These are phyloP conservation scores for Myotis findleyi DNA, from an alignment of 2,797 vertebrate genomes.

Conservation along the genomic window DNA sequence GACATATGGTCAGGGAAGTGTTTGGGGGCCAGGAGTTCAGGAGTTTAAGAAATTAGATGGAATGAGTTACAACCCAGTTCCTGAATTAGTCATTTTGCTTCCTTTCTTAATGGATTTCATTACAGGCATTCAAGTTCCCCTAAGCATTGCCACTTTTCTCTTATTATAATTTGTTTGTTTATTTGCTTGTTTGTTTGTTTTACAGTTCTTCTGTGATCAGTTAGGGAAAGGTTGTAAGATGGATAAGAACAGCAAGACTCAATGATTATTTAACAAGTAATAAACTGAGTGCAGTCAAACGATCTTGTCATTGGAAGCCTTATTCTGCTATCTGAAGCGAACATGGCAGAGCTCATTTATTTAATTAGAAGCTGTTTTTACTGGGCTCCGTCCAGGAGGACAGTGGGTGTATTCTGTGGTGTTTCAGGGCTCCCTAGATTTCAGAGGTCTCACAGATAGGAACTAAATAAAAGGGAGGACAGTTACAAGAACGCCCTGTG, in stretches of 20 bases:
- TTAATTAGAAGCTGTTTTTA: slow-evolving; percentile 83
- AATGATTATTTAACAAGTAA: slow-evolving; percentile 83
- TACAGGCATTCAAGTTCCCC: slow-evolving; percentile 66
- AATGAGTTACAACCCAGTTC: slow-evolving; percentile 78
- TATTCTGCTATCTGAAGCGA: slow-evolving; percentile 81
- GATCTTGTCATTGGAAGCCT: slow-evolving; percentile 72
- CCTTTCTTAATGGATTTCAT: slow-evolving; percentile 82
- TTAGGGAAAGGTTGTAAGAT: slow-evolving; percentile 73
- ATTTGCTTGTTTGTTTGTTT: slow-evolving; percentile 63
- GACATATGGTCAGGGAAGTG: slow-evolving; percentile 67
- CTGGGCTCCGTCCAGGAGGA: slow-evolving; percentile 83
- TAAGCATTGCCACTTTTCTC: slow-evolving; percentile 68
- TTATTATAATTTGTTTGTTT: slow-evolving; percentile 68
- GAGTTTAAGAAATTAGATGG: slow-evolving; percentile 77
- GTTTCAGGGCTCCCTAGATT: slow-evolving; percentile 77
- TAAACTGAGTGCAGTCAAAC: slow-evolving; percentile 74
- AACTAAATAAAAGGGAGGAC: slow-evolving; percentile 71
- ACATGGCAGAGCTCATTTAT: slow-evolving; percentile 77
- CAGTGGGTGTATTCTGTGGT: slow-evolving; percentile 78
- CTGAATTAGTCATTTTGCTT: slow-evolving; percentile 83
- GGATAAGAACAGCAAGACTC: slow-evolving; percentile 77
- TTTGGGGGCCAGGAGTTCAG: slow-evolving; percentile 73
- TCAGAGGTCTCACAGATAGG: slow-evolving; percentile 68
- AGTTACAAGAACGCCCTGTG: neutral
- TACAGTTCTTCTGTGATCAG: slow-evolving; percentile 70